These are phyloP conservation scores for Mastacembelus armatus DNA, from an alignment of 2,797 vertebrate genomes.

Conservation along the genomic window DNA sequence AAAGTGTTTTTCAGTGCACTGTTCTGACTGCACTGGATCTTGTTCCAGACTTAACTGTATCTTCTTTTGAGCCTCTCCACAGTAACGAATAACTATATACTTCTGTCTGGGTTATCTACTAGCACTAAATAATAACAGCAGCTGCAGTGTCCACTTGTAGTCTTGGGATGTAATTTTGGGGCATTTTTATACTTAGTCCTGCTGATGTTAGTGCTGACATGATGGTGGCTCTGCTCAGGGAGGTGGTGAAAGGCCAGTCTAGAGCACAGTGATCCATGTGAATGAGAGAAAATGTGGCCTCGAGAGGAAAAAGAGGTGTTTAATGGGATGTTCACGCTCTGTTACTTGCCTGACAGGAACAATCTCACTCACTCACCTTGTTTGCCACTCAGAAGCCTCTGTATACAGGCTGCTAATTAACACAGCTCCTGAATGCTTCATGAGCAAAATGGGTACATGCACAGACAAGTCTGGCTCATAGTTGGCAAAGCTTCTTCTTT, in stretches of 20 bases:
- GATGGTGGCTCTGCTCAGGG: conserved; percentile 8
- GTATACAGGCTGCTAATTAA: conserved; percentile 70
- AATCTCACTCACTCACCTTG: conserved; percentile 73
- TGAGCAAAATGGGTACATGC: conserved; percentile 34
- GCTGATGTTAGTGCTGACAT: conserved; percentile 24
- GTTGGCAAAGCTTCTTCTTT: no score
- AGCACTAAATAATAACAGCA: conserved; percentile 13
- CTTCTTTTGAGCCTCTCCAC: conserved; percentile 12
- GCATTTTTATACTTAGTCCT: conserved; percentile 21
- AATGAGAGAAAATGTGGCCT: conserved; percentile 51
- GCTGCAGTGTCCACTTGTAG: conserved; percentile 3
- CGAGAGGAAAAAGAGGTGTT: conserved; percentile 58
- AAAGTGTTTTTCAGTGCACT: conserved; percentile 30
- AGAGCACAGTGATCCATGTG: conserved; percentile 52
- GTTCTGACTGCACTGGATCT: conserved; percentile 30
- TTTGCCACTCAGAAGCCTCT: conserved; percentile 69
- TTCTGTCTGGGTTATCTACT: conserved; percentile 26
- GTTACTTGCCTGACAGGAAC: conserved; percentile 73
- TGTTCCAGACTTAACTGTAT: conserved; percentile 9
- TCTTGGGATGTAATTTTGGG: conserved; percentile 24
- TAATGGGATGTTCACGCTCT: conserved; percentile 76
- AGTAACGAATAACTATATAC: conserved; percentile 22
- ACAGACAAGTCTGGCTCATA: conserved; percentile 21
- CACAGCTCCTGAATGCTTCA: conserved; percentile 41
- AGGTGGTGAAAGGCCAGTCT: conserved; percentile 21